These are phyloP conservation scores for Hecatera dysodea DNA, from an alignment of 2,888 invertebrate species.

Conservation along the genomic window DNA sequence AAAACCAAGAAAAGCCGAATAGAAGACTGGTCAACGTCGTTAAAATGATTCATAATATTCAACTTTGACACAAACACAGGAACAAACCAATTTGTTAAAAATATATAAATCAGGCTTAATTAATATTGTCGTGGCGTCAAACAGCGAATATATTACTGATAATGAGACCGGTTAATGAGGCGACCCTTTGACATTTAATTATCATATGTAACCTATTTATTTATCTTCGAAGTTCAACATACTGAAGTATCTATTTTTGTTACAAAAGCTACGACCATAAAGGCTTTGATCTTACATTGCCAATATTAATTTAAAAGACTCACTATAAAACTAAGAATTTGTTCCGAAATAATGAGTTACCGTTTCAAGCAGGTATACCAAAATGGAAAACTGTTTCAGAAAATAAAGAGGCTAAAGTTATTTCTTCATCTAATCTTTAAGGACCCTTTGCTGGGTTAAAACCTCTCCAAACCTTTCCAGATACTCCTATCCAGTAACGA, in stretches of 20 bases:
- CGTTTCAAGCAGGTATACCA: not conserved
- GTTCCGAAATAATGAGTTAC: not conserved
- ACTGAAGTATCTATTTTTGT: not conserved
- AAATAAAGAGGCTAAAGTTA: not conserved
- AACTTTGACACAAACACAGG: slow-evolving; percentile 11
- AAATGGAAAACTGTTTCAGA: not conserved
- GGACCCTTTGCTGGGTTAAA: not conserved
- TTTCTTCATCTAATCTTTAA: not conserved
- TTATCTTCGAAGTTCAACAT: slow-evolving; percentile 40
- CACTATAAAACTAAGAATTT: not conserved
- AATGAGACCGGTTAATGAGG: slow-evolving; percentile 44
- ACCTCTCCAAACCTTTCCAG: not conserved
- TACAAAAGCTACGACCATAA: not conserved
- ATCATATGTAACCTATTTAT: slow-evolving; percentile 32
- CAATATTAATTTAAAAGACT: not conserved
- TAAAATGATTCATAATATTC: slow-evolving; percentile 10
- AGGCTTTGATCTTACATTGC: not conserved
- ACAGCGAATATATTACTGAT: slow-evolving; percentile 47
- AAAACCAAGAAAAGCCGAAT: not conserved
- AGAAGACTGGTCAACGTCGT: not conserved
- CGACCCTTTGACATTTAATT: slow-evolving; percentile 45
- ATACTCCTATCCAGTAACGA: not conserved
- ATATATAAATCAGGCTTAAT: slow-evolving; percentile 44
- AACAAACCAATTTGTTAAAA: slow-evolving; percentile 44
- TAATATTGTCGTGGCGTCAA: slow-evolving; percentile 37